Evolutionary conservation across 1,140 invertebrate species (phyloP).

Genomic region (Neomicropteryx cornuta): DNA sequence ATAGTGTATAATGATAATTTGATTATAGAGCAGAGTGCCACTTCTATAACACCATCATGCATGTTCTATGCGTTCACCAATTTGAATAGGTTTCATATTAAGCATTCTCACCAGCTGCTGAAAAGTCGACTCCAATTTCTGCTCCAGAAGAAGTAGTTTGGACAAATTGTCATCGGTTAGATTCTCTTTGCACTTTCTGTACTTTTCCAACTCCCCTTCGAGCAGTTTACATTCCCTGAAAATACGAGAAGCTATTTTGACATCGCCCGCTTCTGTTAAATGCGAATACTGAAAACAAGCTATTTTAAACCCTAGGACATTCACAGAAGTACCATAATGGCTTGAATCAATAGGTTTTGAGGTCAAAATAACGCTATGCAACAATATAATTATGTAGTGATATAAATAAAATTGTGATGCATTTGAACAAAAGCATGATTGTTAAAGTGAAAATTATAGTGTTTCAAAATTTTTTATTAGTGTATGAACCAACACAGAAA

Average conservation of each 20-base stretch:
- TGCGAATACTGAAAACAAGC: constrained; percentile 5
- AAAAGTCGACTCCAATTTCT: constrained; percentile 37
- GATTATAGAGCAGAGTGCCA: constrained; percentile 14
- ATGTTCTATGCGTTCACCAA: constrained; percentile 17
- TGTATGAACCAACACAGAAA: no score
- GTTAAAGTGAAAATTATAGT: no score
- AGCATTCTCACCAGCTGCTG: constrained; percentile 33
- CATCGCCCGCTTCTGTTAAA: no score
- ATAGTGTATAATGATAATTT: neutral
- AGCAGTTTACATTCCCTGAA: constrained; percentile 40
- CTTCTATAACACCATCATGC: constrained; percentile 20
- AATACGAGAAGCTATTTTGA: no score
- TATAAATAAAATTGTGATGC: neutral
- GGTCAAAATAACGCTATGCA: neutral
- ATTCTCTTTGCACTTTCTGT: constrained; percentile 28
- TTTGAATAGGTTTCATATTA: no score
- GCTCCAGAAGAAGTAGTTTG: constrained; percentile 36
- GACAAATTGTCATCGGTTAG: constrained; percentile 25
- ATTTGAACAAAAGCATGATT: neutral
- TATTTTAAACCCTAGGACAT: constrained; percentile 18
- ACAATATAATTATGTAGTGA: neutral
- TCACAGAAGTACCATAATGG: constrained; percentile 21
- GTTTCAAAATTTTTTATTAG: no score
- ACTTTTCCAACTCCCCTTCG: constrained; percentile 36
- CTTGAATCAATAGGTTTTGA: constrained; percentile 4